These are phyloP conservation scores for Tetraodon nigroviridis DNA, from an alignment of 2,113 vertebrate genomes.

Conservation along the genomic window DNA sequence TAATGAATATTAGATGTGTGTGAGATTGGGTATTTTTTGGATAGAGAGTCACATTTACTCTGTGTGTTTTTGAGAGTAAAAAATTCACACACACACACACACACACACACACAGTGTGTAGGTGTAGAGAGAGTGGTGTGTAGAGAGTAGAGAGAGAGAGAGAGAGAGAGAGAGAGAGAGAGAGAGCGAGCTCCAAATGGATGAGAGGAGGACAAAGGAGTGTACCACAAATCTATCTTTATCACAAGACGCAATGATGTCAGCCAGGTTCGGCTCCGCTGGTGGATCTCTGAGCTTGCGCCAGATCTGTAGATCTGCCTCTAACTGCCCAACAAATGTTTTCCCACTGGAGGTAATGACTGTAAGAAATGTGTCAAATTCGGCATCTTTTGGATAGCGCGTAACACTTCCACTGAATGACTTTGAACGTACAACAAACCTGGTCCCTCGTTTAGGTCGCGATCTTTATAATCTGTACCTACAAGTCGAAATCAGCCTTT, in stretches of 20 bases:
- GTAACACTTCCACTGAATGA: too few species aligned
- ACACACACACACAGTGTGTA: slow-evolving; percentile 12
- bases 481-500: background rate
- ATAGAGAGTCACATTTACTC: too few species aligned
- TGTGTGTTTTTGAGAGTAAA: too few species aligned
- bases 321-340: slow-evolving; percentile 8
- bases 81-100: too few species aligned
- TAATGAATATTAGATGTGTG: too few species aligned
- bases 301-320: slow-evolving; percentile 23
- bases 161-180: too few species aligned
- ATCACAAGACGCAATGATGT: slow-evolving; percentile 76
- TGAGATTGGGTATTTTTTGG: too few species aligned
- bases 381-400: too few species aligned
- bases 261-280: slow-evolving; percentile 62
- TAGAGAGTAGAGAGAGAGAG: too few species aligned
- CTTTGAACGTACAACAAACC: background rate
- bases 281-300: slow-evolving; percentile 32
- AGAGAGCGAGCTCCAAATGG: slow-evolving; percentile 35
- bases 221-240: slow-evolving; percentile 67
- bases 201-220: slow-evolving; percentile 56
- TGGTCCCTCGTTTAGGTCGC: background rate
- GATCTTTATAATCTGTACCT: background rate
- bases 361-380: slow-evolving; percentile 23
- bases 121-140: too few species aligned
- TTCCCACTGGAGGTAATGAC: slow-evolving; percentile 18